Conservation (phyloP, 2,888 invertebrate species). For the Meteorus cinctellus region DNA sequence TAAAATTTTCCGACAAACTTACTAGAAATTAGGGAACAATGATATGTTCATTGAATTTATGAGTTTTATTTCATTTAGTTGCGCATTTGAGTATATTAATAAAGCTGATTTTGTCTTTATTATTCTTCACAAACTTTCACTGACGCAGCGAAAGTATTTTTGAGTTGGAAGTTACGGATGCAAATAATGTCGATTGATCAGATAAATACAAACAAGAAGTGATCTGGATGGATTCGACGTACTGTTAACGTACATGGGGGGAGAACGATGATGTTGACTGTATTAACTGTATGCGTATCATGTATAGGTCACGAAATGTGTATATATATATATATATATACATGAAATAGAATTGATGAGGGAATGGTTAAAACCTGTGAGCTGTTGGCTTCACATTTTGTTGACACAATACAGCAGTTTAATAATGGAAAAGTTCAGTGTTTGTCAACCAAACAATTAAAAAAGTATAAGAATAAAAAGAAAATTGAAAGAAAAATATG, state of each 20-base stretch:
- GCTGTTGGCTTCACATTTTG: constrained; percentile 43
- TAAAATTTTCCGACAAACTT: too few species aligned
- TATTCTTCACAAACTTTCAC: not conserved
- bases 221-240: not conserved
- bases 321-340: not conserved
- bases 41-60: too few species aligned
- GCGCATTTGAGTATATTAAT: too few species aligned
- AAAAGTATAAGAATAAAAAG: not conserved
- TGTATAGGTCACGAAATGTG: not conserved
- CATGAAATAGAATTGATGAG: constrained; percentile 11
- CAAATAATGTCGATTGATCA: not conserved
- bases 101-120: not conserved
- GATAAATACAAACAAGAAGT: not conserved
- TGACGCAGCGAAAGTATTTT: not conserved
- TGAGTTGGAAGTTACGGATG: not conserved
- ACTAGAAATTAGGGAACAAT: too few species aligned
- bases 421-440: constrained; percentile 18
- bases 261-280: constrained; percentile 13
- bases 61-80: too few species aligned
- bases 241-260: not conserved
- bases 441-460: not conserved
- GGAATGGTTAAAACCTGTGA: constrained; percentile 6
- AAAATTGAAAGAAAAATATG: not conserved
- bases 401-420: constrained; percentile 25
- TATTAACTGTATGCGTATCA: not conserved